These are phyloP conservation scores for Ochropleura leucogaster DNA, from an alignment of 2,888 invertebrate genomes.

Conservation along the genomic window DNA sequence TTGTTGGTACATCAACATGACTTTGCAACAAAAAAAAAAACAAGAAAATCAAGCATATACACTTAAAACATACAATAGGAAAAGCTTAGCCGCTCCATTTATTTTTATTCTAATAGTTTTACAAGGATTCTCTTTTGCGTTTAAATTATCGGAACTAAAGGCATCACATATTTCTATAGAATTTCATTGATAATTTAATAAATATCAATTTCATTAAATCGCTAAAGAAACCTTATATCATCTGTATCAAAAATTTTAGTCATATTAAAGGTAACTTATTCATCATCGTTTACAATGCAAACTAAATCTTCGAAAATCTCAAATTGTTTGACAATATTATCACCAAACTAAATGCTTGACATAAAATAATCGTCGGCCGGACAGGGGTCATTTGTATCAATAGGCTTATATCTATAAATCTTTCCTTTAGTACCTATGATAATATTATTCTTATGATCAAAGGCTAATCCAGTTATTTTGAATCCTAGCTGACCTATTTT, in stretches of 20 bases:
- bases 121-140: not conserved
- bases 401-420: constrained; percentile 84
- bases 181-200: not conserved
- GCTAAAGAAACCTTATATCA: not conserved
- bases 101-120: not conserved
- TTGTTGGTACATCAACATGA: not conserved
- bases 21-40: not conserved
- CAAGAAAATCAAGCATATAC: no score
- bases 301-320: not conserved
- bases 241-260: constrained; percentile 1
- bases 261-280: not conserved
- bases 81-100: not conserved
- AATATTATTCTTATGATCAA: constrained; percentile 84
- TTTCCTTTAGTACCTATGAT: constrained; percentile 87
- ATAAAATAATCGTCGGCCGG: constrained; percentile 87
- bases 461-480: constrained; percentile 85
- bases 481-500: constrained; percentile 85
- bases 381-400: constrained; percentile 83
- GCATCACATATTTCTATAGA: not conserved
- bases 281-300: not conserved
- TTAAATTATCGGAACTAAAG: not conserved
- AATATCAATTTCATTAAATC: not conserved
- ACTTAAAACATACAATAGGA: not conserved
- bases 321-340: constrained; percentile 10
- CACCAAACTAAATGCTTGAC: constrained; percentile 77